Base-by-base conservation (phyloP, 2,797 vertebrate species). In the Capromys pilorides region DNA sequence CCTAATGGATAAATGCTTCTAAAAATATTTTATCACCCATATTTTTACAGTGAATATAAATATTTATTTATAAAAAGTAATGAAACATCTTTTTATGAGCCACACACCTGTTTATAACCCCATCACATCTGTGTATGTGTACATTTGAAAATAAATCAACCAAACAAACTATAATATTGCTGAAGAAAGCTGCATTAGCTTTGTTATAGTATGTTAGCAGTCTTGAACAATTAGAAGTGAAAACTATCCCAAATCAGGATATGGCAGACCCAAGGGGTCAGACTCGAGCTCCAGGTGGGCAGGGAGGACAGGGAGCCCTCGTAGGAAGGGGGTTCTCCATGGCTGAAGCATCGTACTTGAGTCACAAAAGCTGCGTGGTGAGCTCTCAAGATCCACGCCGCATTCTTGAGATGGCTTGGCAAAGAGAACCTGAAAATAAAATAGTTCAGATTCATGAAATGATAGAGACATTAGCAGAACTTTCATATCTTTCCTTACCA, bases 141-240 rank as follows among this genome's bases (percentile, higher is more conserved):
- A 94, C 66, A 88, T 92, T 94, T 81, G 39, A 90, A 93, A 94
- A 86, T 81, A 71, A 73, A 67, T 88, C 73, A 86, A 21, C 18
- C 54, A 95, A 78, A 21, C 82, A 57, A 88, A 88, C 67, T 69
- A 22, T 64, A 59, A 31, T 87, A 73, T 85, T 93, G 77, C 51
- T 85, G 78, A 80, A 75, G 67, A 84, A 78, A 33, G 11, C n/a
- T 54, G 4, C 19, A 33, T n/a, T 64, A 80, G 41, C 28, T 28
- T 4, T 90, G 86, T 95, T 59, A 51, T 90, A 88, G 80, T 59
- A 33, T 18, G 39, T 75, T 92, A 86, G 80, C 19, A 75, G 11
- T 75, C 95, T 86, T 86, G 21, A 64, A 92, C 85, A 86, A 5
- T 61, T 57, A 69, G 33, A 73, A 89, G 59, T 6, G 49, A 77